Evolutionary conservation across 2,797 vertebrate species (phyloP).

Genomic region (Benthosema pterotum): DNA sequence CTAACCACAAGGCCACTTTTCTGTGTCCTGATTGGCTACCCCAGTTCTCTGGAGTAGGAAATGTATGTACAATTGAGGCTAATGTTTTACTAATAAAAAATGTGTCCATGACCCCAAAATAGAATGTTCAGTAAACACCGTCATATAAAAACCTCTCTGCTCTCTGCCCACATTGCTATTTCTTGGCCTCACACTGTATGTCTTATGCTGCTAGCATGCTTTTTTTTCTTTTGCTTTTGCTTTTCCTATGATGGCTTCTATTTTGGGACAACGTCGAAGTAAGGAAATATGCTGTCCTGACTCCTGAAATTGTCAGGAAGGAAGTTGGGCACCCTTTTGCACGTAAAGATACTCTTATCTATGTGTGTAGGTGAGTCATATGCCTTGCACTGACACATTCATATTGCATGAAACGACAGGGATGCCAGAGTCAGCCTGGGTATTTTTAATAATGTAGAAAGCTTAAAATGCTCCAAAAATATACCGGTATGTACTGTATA

Average conservation of each 20-base stretch:
- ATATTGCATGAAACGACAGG: slow-evolving; percentile 65
- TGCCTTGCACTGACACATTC: slow-evolving; percentile 37
- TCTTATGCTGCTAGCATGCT: slow-evolving; percentile 1
- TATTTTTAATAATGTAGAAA: slow-evolving; percentile 61
- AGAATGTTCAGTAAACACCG: too few species aligned
- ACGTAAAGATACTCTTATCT: slow-evolving; percentile 3
- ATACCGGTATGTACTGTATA: background rate
- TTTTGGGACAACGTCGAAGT: slow-evolving; percentile 11
- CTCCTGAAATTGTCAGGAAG: slow-evolving; percentile 20
- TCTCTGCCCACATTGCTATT: slow-evolving; percentile 7
- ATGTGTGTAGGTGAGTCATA: slow-evolving; percentile 43
- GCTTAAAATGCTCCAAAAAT: slow-evolving; percentile 35
- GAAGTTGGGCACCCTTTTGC: slow-evolving; percentile 3
- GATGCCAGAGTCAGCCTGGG: slow-evolving; percentile 38
- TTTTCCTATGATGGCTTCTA: slow-evolving; percentile 15
- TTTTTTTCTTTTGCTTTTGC: slow-evolving; percentile 14
- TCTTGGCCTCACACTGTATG: slow-evolving; percentile 14
- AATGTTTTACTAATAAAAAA: too few species aligned
- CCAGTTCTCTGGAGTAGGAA: too few species aligned
- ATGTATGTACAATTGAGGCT: too few species aligned
- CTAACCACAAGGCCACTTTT: too few species aligned
- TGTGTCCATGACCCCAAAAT: too few species aligned
- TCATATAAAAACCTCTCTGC: slow-evolving; percentile 11
- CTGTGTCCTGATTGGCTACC: too few species aligned
- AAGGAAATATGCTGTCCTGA: slow-evolving; percentile 28